Evolutionary conservation across 2,888 invertebrate species (phyloP), one percentile per base, ranked within the genome.

Genomic region (Phyllotreta striolata): DNA sequence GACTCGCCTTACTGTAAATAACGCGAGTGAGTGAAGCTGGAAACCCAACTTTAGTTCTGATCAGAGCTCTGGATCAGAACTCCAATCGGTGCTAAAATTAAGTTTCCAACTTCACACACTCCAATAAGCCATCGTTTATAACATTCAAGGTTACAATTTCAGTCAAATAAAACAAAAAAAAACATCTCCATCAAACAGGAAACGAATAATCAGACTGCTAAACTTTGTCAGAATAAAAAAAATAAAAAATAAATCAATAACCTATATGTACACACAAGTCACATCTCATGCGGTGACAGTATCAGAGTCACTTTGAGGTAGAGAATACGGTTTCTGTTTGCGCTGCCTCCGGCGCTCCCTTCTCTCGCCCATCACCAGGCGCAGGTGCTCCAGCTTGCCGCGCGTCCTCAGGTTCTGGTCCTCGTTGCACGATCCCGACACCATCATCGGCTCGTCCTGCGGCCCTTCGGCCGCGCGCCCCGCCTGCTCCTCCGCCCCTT

Each of bases 321-420:
- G 80, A 60, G 84, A 83, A 73, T 92, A 92, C 6, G 92, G 92
- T 77, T 89, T 89, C 66, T 89, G 82, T 78, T 89, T 89, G 61
- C 92, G 86, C 46, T 91, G 92, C 75, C 93, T 91, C 57, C 95
- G 88, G 66, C 93, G 86, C 69, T 93, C 91, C 69, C 94, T 90
- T 74, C 93, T 88, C 80, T 96, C 93, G 73, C 94, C 94, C 93
- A 96, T 92, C 63, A 95, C 93, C 71, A 93, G 86, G 71, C 95
- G 89, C 58, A 96, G 84, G 70, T 93, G 92, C 77, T 94, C 92
- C 81, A 96, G 87, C 81, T 96, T 96, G 72, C 91, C 80, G 76
- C 84, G 82, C 84, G 89, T 82, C 79, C 85, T 77, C 56, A 75
- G 74, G 68, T 81, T 82, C 70, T 82, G 81, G 70, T 81, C 80